Evolutionary conservation across 2,888 invertebrate species (phyloP).

Genomic region (Diaperis boleti): DNA sequence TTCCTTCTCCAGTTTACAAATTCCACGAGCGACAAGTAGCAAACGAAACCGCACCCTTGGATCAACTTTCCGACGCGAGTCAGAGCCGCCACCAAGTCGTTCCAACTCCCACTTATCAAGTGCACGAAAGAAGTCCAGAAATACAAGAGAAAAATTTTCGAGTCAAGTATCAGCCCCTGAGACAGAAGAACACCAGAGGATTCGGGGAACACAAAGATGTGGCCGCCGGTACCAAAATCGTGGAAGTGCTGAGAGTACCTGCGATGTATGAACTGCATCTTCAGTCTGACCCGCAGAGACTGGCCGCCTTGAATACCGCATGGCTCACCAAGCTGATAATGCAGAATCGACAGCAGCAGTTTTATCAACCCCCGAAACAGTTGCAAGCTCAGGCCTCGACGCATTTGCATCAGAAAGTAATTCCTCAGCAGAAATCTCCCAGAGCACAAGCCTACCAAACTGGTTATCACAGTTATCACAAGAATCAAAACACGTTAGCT

Average conservation of each 20-base stretch:
- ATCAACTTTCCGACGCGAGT: conserved; percentile 21
- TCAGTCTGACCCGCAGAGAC: conserved; percentile 40
- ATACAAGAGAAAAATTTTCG: conserved; percentile 24
- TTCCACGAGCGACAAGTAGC: conserved; percentile 5
- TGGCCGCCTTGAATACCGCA: conserved; percentile 4
- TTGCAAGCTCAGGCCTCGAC: background rate
- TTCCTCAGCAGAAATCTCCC: background rate
- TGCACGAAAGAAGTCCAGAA: conserved; percentile 25
- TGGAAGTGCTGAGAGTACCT: conserved; percentile 54
- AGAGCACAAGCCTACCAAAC: background rate
- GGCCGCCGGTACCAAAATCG: conserved; percentile 36
- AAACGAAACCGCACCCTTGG: background rate
- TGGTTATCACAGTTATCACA: conserved; percentile 4
- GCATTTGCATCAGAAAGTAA: background rate
- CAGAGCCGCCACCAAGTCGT: background rate
- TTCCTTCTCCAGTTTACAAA: conserved; percentile 3
- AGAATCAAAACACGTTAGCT: conserved; percentile 1
- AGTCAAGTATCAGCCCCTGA: background rate
- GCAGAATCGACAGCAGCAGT: conserved; percentile 5
- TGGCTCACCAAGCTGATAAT: conserved; percentile 15
- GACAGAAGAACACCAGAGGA: conserved; percentile 3
- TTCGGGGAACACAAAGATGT: background rate
- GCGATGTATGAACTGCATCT: conserved; percentile 55
- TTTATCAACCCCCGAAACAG: background rate
- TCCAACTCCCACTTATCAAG: conserved; percentile 13